Evolutionary conservation across 2,113 vertebrate genomes (phyloP).

Genomic region (Scortum barcoo): DNA sequence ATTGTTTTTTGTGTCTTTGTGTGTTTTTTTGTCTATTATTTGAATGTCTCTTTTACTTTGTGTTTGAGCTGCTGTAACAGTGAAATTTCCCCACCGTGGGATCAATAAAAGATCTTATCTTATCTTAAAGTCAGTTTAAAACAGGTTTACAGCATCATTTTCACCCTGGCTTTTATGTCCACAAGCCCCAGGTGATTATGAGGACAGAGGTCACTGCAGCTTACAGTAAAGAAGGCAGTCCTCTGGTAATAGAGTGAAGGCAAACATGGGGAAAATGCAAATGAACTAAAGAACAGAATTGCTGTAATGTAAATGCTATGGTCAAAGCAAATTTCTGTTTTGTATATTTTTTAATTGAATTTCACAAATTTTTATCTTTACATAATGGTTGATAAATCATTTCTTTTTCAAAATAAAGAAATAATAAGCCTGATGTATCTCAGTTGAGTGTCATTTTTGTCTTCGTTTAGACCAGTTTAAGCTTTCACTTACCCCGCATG

Average conservation of each 20-base stretch:
- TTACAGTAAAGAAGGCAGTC: neutral
- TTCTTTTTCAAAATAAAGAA: too few relatives aligned
- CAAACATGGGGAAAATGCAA: neutral
- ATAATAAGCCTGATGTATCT: too few relatives aligned
- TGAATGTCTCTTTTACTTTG: too few relatives aligned
- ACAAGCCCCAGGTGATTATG: neutral
- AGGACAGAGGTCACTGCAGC: neutral
- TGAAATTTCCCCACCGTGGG: too few relatives aligned
- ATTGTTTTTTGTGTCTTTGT: too few relatives aligned
- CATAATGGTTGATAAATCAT: neutral
- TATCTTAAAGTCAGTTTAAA: neutral
- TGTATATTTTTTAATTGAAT: neutral
- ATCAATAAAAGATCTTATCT: too few relatives aligned
- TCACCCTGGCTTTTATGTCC: too few relatives aligned
- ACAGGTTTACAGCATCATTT: neutral
- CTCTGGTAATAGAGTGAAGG: neutral
- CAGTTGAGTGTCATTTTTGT: neutral
- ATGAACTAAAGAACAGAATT: neutral
- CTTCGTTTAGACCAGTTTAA: too few relatives aligned
- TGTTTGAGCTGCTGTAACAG: too few relatives aligned
- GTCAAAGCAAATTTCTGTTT: neutral
- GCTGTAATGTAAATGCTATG: neutral
- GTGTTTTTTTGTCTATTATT: too few relatives aligned
- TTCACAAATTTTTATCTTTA: neutral
- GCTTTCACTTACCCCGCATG: too few relatives aligned